Evolutionary conservation across 2,113 vertebrate species (phyloP).

Genomic region (Cepphus grylle): DNA sequence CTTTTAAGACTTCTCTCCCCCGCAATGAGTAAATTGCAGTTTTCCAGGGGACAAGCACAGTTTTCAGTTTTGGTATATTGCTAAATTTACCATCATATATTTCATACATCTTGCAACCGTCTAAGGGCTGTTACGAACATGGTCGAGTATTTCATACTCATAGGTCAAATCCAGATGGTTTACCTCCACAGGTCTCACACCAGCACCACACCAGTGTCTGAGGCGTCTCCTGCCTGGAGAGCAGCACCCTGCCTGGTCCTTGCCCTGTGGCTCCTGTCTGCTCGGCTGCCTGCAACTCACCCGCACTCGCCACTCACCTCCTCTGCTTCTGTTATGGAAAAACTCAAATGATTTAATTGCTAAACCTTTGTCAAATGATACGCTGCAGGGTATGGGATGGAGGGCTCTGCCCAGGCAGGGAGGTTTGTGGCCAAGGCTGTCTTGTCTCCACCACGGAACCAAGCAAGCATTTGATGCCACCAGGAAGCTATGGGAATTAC

Average conservation of each 20-base stretch:
- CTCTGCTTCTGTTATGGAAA: not conserved
- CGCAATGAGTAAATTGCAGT: not conserved
- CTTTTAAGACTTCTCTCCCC: not conserved
- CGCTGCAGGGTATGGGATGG: fast-evolving
- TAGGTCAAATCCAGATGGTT: not conserved
- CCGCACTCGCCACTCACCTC: fast-evolving
- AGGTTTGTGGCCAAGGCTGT: not conserved
- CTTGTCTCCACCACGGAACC: not conserved
- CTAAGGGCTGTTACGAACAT: not conserved
- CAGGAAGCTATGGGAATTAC: not conserved
- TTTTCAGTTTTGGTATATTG: not conserved
- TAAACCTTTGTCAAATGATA: not conserved
- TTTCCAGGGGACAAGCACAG: not conserved
- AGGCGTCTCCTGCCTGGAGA: not conserved
- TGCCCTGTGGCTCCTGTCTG: not conserved
- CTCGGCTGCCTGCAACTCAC: not conserved
- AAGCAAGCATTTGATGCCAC: not conserved
- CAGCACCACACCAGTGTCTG: not conserved
- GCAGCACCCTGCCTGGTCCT: not conserved
- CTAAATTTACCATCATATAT: not conserved
- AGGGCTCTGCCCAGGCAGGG: not conserved
- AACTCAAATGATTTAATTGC: not conserved
- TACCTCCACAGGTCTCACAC: not conserved
- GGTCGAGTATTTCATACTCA: not conserved
- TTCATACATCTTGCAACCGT: not conserved